These are phyloP conservation scores for Drosophila robusta DNA, from an alignment of 2,888 invertebrate genomes.

Conservation along the genomic window DNA sequence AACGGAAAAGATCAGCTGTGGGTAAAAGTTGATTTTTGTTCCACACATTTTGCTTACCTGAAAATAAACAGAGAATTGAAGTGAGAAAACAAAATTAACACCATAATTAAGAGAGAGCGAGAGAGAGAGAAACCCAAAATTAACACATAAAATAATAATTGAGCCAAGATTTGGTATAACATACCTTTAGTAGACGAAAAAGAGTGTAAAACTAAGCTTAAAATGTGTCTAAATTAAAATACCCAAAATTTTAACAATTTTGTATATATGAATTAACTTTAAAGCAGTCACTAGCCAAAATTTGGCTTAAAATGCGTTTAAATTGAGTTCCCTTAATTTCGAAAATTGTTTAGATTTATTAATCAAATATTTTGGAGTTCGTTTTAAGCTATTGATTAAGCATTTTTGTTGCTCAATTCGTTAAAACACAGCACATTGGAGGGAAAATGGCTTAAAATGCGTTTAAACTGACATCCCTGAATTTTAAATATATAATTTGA, in stretches of 20 bases:
- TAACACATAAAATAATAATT: neutral
- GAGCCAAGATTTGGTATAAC: neutral
- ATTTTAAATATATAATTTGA: neutral
- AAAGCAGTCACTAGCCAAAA: no score
- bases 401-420: no score
- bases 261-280: no score
- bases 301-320: no score
- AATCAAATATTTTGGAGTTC: no score
- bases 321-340: no score
- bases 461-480: neutral
- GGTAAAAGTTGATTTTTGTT: slow-evolving; percentile 64
- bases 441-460: neutral
- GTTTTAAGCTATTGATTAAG: no score
- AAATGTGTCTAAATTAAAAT: neutral
- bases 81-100: slow-evolving; percentile 1
- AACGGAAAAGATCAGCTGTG: slow-evolving; percentile 51
- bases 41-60: slow-evolving; percentile 63
- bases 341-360: no score
- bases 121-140: slow-evolving; percentile 9
- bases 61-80: slow-evolving; percentile 38
- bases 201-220: neutral
- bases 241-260: neutral
- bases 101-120: neutral
- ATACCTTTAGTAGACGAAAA: neutral
- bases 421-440: no score